Evolutionary conservation across 2,113 vertebrate species (phyloP), one percentile per base, ranked within the genome.

Genomic region (Chauna torquata): DNA sequence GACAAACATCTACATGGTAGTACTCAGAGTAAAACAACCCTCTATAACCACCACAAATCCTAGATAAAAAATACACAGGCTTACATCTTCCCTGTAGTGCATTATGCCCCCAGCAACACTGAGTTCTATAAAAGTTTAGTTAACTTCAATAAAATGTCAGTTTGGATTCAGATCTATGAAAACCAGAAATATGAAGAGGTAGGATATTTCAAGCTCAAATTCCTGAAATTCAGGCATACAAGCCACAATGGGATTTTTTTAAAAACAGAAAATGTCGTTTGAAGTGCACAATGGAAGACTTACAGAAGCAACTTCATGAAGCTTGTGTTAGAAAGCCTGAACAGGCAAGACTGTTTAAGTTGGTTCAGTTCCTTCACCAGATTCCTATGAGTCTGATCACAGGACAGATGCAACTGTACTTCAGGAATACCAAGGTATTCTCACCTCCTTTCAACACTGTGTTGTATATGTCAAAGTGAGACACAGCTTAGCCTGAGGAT

Each of bases 31-130:
- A 75, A 59, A 95, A 68, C 8, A 50, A 50, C 8, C 38, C 36
- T 62, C 50, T 23, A 42, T 11, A 58, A 84, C 11, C 30, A 69
- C 6, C 14, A 86, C 6, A 4, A 45, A 18, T 20, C 9, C 25
- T 42, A 52, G 72, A 68, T 47, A 30, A 49, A 18, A 18, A 52
- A 50, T 79, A 20, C 25, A 76, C 4, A 76, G 15, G 12, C 16
- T 45, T 49, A 28, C 3, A 28, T n/a, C 86, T 90, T 40, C 40
- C 58, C 17, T 58, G n/a, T 16, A 81, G 38, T 1, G 0, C 44
- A 34, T 47, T 59, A 64, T 0, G 0, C 6, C 20, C 28, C 27
- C 34, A 77, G 64, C 27, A 20, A 61, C 9, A 9, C 20, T 38
- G 62, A 68, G 5, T 27, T 86, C 22, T n/a, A 12, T 59, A 64